phyloP scores from a whole-genome alignment of 2,113 vertebrate genomes.

The Cephalopholis sonnerati region DNA sequence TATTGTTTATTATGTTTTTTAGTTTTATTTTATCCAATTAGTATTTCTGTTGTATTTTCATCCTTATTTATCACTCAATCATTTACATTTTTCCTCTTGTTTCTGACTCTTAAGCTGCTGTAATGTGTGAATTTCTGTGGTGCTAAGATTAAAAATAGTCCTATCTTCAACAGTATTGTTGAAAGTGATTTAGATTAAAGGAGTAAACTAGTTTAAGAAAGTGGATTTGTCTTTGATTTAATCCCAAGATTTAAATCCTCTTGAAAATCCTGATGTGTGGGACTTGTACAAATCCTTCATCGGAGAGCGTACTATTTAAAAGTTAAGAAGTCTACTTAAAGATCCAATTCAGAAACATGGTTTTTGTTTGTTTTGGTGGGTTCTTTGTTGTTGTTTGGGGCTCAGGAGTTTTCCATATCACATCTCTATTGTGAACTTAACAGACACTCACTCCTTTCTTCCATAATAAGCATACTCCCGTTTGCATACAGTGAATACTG shows the following conservation, averaged over 20 bases:
- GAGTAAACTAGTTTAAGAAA: conserved; percentile 13
- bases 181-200: background rate
- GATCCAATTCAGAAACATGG: background rate
- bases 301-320: background rate
- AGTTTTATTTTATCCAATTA: too few relatives aligned
- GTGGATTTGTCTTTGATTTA: background rate
- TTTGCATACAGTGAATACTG: background rate
- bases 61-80: too few relatives aligned
- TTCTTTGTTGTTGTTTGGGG: background rate
- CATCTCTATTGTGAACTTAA: background rate
- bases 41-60: too few relatives aligned
- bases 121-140: too few relatives aligned
- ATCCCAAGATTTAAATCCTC: conserved; percentile 21
- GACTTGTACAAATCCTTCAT: background rate
- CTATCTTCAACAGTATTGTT: background rate
- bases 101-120: too few relatives aligned
- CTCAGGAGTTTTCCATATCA: background rate
- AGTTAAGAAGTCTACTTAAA: background rate
- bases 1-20: too few relatives aligned
- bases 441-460: background rate
- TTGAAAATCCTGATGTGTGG: background rate
- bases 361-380: background rate
- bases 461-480: background rate
- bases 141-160: too few relatives aligned
- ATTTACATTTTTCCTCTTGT: too few relatives aligned